Percentiles rank a stretch among this genome's conserved stretches.
Evolutionary conservation across 2,797 vertebrate species (phyloP).

Genomic region (Micropoecilia bifurca): DNA sequence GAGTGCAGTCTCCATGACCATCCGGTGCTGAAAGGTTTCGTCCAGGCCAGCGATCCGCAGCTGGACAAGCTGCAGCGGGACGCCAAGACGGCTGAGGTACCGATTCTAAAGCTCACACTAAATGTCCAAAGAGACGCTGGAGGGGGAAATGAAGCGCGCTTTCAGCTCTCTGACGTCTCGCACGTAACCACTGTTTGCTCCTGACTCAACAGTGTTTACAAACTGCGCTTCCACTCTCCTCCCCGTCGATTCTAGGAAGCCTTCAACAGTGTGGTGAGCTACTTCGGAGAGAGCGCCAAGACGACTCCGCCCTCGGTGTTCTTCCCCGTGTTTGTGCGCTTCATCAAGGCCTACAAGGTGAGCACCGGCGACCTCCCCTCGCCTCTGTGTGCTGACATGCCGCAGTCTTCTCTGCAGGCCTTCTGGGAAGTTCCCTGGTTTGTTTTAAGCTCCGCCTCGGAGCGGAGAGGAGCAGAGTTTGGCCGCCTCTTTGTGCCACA

Average conservation of each 20-base stretch:
- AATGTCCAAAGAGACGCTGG: constrained; percentile 3
- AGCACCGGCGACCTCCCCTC: constrained; percentile 35
- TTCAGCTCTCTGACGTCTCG: constrained; percentile 21
- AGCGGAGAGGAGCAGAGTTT: constrained; percentile 48
- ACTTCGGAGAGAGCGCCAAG: constrained; percentile 96
- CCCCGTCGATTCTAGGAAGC: constrained; percentile 86
- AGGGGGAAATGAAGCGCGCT: constrained; percentile 29
- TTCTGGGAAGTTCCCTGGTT: constrained; percentile 37
- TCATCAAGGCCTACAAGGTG: constrained; percentile 98
- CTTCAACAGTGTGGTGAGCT: constrained; percentile 94
- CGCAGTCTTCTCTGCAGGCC: constrained; percentile 23
- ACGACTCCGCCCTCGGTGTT: constrained; percentile 95
- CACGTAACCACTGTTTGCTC: constrained; percentile 20
- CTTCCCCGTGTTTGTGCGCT: constrained; percentile 96
- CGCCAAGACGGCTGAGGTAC: constrained; percentile 91
- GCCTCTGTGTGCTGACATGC: background rate
- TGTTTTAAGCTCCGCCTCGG: constrained; percentile 34
- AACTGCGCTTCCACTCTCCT: constrained; percentile 44
- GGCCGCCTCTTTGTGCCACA: constrained; percentile 65
- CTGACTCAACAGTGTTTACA: constrained; percentile 49
- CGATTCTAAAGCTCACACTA: constrained; percentile 17
- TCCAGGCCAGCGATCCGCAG: constrained; percentile 86
- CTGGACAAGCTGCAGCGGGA: constrained; percentile 95
- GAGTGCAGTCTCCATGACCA: constrained; percentile 94
- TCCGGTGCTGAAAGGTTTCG: constrained; percentile 89